Base-by-base conservation (phyloP, 1,140 invertebrate species). In the Neodiprion lecontei region DNA sequence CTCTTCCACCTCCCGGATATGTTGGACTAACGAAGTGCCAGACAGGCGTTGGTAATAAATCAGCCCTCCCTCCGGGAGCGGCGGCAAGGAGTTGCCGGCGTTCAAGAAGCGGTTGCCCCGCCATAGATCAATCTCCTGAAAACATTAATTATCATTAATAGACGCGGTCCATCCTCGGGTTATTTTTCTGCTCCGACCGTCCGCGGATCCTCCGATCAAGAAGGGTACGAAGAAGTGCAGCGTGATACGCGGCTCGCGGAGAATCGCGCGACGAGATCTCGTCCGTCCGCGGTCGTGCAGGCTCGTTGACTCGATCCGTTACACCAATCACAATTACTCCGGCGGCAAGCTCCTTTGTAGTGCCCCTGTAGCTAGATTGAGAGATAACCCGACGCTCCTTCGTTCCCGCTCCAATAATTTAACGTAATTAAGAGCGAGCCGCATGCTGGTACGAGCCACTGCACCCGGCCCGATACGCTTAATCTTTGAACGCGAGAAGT, bases 261-360 rank as follows among this genome's bases (percentile, higher is more conserved):
- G 28, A 40, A 40, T 40, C 28, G 28, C 28, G 5, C 28, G 28
- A 40, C 28, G 28, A 40, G 28, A 40, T 40, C 53, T 61, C 53
- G 11, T 14, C 11, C 53, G 53, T 17, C 11, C 53, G 53, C 53
- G 53, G 53, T 61, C 53, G 11, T 61, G 53, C 28, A 40, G 28
- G 11, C 53, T 61, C 53, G 65, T 68, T 49, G 48, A 69, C 73
- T 48, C 73, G 75, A 76, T 80, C 79, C 77, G 79, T 81, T 81
- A 80, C 80, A 81, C 80, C 80, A 77, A 80, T 81, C 79, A 81
- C 80, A 80, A 79, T 79, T 81, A 80, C 75, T 80, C 76, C 40
- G 76, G 76, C 79, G 76, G 78, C 72, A 17, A 17, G 53, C n/a
- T 74, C 70, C 79, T 79, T 82, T 81, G 79, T 80, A 65, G 61